Evolutionary conservation across 1,140 invertebrate species (phyloP), one percentile per base, ranked within the genome.

Genomic region (Ylistrum balloti): DNA sequence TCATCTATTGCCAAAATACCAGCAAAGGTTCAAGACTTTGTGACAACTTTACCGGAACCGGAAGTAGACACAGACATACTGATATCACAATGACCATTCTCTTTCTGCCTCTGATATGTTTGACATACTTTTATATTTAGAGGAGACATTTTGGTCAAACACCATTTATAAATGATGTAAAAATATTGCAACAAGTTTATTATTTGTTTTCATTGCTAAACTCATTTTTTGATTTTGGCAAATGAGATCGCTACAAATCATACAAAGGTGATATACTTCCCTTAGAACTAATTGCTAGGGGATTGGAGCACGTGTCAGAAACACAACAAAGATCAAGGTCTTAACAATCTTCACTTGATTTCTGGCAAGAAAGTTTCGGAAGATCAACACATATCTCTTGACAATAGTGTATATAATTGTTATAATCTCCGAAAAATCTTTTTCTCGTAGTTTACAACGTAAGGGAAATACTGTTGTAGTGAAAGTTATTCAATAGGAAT

Each of bases 121-220:
- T 28, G 56, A 74, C 56, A 74, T 74, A 74, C 56, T 22, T 74
- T 74, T 74, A 74, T 5, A n/a, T 5, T 28, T n/a, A 74, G 56
- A 74, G n/a, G 56, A 45, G 41, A 74, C 56, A 74, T 9, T 74
- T 28, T 74, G 56, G n/a, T 11, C 56, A 74, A 74, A 74, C 56
- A n/a, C 17, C 3, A 28, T 74, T 1, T 74, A 17, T 28, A 74
- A 0, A 17, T 74, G 22, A 74, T 74, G 35, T 74, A 74, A 74
- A n/a, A 74, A 74, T 74, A 74, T 74, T 74, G 56, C 56, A 74
- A 74, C 56, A 17, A 28, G 56, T 74, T 45, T 74, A 28, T 74
- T 74, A 28, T 28, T 74, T n/a, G 22, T 28, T 74, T 74, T 74
- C 22, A 28, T n/a, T n/a, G 22, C n/a, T 74, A n/a, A 74, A 74